phyloP scores from a whole-genome alignment of 2,113 vertebrate species.

The Chamaea fasciata region DNA sequence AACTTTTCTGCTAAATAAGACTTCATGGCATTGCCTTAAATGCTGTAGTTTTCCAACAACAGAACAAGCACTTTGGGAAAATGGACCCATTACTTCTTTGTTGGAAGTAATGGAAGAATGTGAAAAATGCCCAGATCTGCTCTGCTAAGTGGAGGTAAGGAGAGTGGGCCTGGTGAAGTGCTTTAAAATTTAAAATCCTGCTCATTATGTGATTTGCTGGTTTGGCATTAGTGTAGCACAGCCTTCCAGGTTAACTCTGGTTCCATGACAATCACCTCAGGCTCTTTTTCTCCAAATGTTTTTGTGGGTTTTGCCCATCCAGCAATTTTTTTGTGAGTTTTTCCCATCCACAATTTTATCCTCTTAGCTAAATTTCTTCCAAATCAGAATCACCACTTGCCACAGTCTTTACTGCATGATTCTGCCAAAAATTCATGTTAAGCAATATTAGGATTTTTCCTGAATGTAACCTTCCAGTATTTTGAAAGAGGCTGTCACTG shows the following conservation, averaged over 20 bases:
- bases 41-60: neutral
- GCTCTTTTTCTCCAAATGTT: neutral
- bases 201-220: neutral
- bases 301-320: neutral
- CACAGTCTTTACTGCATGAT: neutral
- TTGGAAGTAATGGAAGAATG: neutral
- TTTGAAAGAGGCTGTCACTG: neutral
- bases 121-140: neutral
- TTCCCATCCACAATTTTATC: neutral
- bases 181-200: neutral
- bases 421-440: neutral
- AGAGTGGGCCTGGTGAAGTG: neutral
- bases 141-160: neutral
- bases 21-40: neutral
- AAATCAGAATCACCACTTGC: neutral
- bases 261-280: neutral
- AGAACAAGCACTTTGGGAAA: neutral
- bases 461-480: neutral
- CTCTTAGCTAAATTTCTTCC: neutral
- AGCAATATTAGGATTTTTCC: neutral
- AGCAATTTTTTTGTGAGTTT: neutral
- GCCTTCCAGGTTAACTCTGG: neutral
- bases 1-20: neutral
- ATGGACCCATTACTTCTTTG: neutral
- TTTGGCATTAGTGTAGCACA: neutral